Evolutionary conservation across 2,888 invertebrate genomes (phyloP), one percentile per base, ranked within the genome.

Genomic region (Eupithecia inturbata): DNA sequence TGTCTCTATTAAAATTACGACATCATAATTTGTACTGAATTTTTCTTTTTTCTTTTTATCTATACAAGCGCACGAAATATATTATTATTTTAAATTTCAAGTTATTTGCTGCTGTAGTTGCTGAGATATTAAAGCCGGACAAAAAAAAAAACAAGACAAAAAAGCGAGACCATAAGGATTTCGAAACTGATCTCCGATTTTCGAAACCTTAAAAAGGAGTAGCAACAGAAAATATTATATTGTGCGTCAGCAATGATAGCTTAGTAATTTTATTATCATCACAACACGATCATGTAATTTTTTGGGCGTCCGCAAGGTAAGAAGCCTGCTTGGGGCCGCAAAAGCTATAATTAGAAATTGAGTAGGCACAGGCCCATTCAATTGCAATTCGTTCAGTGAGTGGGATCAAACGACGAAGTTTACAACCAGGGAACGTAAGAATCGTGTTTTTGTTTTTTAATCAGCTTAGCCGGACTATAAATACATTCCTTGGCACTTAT

Each of bases 391-490:
- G 60, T 68, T 68, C 71, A 67, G 45, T 74, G 74, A 68, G 68
- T 71, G 63, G 57, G 64, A 74, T 74, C 71, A 74, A 74, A 74
- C 66, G 71, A 19, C 28, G 49, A 71, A 74, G 60, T 71, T 74
- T 71, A 62, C 39, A 71, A 69, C 69, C 68, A 36, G 57, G 33
- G 69, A 71, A 74, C 36, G 45, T 53, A 41, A 22, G 31, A 66
- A 39, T 19, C 39, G 36, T 39, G 39, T 14, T 41, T 66, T 66
- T 66, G 62, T 69, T 69, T 69, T 62, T 63, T 28, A 69, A 41
- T 68, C 68, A 68, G 53, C 14, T 26, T 3, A 22, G 22, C 5
- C 31, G 19, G 7, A 19, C 19, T 31, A 28, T 62, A 31, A 16
- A 62, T 19, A 19, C 31, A 26, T 62, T 19, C 19, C 9, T 31